phyloP scores from a whole-genome alignment of 2,113 vertebrate genomes.

The Malurus alboscapulatus region DNA sequence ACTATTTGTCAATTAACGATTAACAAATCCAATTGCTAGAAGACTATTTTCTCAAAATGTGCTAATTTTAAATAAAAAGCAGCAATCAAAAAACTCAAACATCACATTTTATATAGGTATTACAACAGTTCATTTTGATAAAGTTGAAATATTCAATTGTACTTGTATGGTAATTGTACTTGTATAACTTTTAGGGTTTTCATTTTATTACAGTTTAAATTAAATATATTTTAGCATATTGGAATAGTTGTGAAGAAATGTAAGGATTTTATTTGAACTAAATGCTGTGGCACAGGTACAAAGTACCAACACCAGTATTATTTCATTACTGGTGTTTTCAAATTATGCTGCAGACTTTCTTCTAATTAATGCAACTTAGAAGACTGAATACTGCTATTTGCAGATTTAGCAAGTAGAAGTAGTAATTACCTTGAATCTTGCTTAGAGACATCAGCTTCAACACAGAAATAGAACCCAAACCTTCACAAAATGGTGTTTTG shows the following conservation, averaged over 20 bases:
- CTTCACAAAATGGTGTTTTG: background rate
- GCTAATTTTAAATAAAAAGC: background rate
- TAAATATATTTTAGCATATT: background rate
- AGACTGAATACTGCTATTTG: background rate
- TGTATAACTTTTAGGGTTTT: background rate
- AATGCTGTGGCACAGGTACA: background rate
- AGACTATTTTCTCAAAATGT: background rate
- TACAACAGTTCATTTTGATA: background rate
- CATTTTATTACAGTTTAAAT: background rate
- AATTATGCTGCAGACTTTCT: background rate
- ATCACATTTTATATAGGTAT: background rate
- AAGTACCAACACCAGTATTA: background rate
- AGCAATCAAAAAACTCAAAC: background rate
- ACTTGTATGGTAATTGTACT: background rate
- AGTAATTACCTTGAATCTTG: background rate
- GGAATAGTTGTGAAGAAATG: accelerated
- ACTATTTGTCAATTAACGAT: background rate
- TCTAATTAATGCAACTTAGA: background rate
- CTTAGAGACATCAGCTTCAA: background rate
- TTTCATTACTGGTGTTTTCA: background rate
- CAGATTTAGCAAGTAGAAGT: background rate
- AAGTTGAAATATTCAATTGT: background rate
- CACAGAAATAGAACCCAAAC: background rate
- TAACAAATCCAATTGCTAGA: background rate
- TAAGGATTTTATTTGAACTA: background rate